Percentiles rank a stretch among this genome's conserved stretches.
Conservation (phyloP, 2,888 invertebrate genomes). For the Drosophila setosimentum region DNA sequence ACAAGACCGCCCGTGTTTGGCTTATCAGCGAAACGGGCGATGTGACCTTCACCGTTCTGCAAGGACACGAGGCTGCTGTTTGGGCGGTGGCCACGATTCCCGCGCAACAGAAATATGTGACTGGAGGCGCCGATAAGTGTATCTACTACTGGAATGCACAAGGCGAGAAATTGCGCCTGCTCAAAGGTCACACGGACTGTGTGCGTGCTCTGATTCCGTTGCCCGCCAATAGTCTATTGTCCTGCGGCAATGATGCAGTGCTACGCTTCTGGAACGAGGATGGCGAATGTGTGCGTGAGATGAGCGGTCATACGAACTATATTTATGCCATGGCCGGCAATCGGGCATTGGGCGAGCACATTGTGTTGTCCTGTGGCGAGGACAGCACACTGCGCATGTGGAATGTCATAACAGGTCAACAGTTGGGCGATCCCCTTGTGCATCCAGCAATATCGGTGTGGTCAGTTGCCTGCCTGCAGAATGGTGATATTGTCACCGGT, state of each 20-base stretch:
- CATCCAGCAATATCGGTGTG: conserved; percentile 95
- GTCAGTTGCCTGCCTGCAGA: conserved; percentile 91
- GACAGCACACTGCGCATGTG: conserved; percentile 94
- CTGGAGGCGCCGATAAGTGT: conserved; percentile 96
- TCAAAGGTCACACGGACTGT: conserved; percentile 96
- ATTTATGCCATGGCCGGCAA: conserved; percentile 90
- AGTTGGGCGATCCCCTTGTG: conserved; percentile 83
- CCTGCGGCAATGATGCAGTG: conserved; percentile 96
- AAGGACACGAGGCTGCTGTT: conserved; percentile 93
- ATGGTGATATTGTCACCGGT: conserved; percentile 96
- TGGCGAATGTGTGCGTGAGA: conserved; percentile 91
- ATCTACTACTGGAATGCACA: conserved; percentile 93
- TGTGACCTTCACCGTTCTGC: conserved; percentile 87
- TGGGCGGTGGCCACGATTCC: conserved; percentile 90
- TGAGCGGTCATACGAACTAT: conserved; percentile 94
- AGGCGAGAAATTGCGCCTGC: conserved; percentile 88
- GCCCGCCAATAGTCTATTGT: conserved; percentile 91
- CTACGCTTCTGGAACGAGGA: conserved; percentile 93
- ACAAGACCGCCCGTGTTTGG: conserved; percentile 95
- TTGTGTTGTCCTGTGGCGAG: conserved; percentile 94
- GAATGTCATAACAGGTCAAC: conserved; percentile 85
- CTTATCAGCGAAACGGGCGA: conserved; percentile 86
- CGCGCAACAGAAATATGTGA: conserved; percentile 86
- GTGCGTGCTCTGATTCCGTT: conserved; percentile 92
- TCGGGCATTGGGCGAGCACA: conserved; percentile 86